phyloP scores from a whole-genome alignment of 2,888 invertebrate genomes.

The Hartigia nigra region DNA sequence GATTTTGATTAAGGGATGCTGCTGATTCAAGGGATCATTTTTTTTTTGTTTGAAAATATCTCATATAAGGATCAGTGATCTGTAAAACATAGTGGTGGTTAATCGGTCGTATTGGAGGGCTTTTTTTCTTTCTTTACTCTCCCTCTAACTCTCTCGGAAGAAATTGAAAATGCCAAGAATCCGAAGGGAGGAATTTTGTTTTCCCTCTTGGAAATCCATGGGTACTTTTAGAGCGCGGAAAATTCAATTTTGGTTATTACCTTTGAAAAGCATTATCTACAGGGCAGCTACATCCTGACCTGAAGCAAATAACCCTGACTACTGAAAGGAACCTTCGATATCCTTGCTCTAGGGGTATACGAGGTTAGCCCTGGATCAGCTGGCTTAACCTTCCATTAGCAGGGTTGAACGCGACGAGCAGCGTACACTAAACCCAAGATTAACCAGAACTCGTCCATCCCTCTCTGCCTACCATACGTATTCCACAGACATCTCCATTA shows the following conservation, averaged over 20 bases:
- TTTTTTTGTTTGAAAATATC: neutral
- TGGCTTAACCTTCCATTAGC: conserved; percentile 54
- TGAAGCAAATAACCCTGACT: neutral
- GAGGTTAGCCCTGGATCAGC: conserved; percentile 48
- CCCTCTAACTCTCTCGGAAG: neutral
- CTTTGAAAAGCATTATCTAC: neutral
- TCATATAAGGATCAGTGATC: neutral
- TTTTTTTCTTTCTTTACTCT: neutral
- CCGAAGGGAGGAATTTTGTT: neutral
- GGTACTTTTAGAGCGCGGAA: neutral
- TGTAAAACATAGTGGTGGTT: neutral
- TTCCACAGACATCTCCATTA: conserved; percentile 11
- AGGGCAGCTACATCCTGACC: neutral
- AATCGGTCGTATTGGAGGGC: neutral
- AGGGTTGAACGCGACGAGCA: conserved; percentile 38
- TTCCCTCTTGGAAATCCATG: neutral
- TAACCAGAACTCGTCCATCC: conserved; percentile 5
- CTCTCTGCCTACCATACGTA: neutral
- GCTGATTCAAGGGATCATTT: neutral
- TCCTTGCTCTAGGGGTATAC: neutral
- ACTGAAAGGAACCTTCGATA: neutral
- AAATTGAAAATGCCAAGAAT: neutral
- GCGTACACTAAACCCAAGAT: conserved; percentile 40
- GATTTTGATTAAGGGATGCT: neutral
- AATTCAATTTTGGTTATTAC: neutral